Evolutionary conservation across 2,797 vertebrate genomes (phyloP), one percentile per base, ranked within the genome.

Genomic region (Argyrosomus regius): DNA sequence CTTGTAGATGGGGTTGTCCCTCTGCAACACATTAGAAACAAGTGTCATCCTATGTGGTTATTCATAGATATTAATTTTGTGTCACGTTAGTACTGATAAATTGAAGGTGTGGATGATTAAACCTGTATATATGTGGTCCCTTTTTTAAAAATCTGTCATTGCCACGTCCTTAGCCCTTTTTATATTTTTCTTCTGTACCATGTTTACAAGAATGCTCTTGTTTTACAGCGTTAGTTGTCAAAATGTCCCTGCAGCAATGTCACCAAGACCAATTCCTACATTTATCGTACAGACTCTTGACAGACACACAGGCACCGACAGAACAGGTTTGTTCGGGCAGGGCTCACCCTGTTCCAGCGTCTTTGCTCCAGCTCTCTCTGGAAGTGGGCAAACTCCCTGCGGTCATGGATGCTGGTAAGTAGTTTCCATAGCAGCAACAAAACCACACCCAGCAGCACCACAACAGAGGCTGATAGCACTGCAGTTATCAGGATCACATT

Each of bases 341-440:
- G 71, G 45, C 58, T 89, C 72, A 62, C 68, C 77, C 66, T 69
- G 69, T 66, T 31, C 79, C 72, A 61, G 52, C 70, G 2, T 75
- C 68, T 83, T 43, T 24, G 72, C 74, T 85, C 74, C 68, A 77
- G 77, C 73, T 88, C 72, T 77, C 70, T 84, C 80, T 91, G 83
- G 80, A 90, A 87, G 78, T 3, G 41, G 76, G 72, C 72, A 71
- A 90, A 91, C 82, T 92, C 89, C 83, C 84, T 84, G 62, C 31
- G 64, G 85, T 83, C 88, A 56, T 79, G 81, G 83, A 93, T 86
- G 86, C 80, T 82, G 74, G 73, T 64, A 73, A 87, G 78, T 65
- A 76, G 93, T 92, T 95, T 92, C 94, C 92, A 94, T 93, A 89
- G 92, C 89, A 94, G 90, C 89, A 86, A 56, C 61, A 80, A 58